Conservation (phyloP, 2,113 vertebrate species). For the Acanthisitta chloris region DNA sequence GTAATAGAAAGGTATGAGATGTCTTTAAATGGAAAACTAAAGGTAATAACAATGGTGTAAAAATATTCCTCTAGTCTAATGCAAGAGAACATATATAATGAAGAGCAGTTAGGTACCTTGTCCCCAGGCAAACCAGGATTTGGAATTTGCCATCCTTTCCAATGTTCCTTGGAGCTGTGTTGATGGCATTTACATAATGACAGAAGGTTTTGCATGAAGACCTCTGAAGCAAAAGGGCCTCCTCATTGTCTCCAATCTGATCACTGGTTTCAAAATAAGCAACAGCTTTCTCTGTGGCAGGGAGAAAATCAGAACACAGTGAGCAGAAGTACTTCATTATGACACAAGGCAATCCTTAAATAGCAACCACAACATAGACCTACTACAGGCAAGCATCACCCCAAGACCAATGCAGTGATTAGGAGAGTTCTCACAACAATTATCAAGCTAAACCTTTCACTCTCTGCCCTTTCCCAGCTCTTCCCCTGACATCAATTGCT, state of each 20-base stretch:
- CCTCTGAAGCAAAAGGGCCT: constrained; percentile 76
- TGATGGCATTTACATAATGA: constrained; percentile 90
- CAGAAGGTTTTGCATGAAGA: constrained; percentile 85
- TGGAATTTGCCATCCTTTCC: constrained; percentile 98
- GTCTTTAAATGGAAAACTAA: not conserved
- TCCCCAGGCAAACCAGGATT: constrained; percentile 92
- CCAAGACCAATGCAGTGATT: not conserved
- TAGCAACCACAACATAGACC: not conserved
- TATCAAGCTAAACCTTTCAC: not conserved
- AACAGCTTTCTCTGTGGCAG: constrained; percentile 82
- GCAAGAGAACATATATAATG: not conserved
- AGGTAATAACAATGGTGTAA: not conserved
- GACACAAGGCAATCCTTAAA: not conserved
- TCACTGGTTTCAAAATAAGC: constrained; percentile 88
- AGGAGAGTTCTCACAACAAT: not conserved
- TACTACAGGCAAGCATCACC: not conserved
- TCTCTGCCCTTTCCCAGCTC: not conserved
- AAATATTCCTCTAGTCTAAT: not conserved
- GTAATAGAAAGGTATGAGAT: not conserved
- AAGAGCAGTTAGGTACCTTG: constrained; percentile 76
- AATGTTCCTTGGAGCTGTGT: constrained; percentile 87
- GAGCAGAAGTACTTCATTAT: not conserved
- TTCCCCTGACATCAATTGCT: not conserved
- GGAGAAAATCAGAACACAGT: not conserved
- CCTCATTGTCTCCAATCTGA: constrained; percentile 84